A percentile compares a stretch with the other conserved stretches of the same genome.
phyloP scores from a whole-genome alignment of 2,888 invertebrate genomes.

The Balanococcus diminutus region DNA sequence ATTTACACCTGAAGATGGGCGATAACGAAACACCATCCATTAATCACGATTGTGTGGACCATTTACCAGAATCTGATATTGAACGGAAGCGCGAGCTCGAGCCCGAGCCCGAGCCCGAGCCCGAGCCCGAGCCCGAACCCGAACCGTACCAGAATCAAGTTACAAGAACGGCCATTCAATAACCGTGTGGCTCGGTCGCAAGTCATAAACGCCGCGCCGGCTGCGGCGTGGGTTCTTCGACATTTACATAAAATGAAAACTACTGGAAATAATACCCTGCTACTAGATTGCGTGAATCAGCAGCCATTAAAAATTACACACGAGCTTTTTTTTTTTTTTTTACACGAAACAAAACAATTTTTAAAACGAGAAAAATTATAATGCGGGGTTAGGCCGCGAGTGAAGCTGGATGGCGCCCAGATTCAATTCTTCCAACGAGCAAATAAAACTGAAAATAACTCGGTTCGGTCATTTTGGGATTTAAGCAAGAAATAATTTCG shows the following conservation, averaged over 20 bases:
- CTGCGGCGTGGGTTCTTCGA: constrained; percentile 43
- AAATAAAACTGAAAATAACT: too few relatives aligned
- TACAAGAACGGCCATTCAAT: constrained; percentile 44
- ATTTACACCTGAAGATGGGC: constrained; percentile 49
- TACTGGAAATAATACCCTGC: constrained; percentile 26
- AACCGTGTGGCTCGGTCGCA: constrained; percentile 43
- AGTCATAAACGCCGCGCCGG: constrained; percentile 45
- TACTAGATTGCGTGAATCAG: constrained; percentile 31
- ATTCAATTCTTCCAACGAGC: too few relatives aligned
- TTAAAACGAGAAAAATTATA: neutral
- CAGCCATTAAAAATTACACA: constrained; percentile 33
- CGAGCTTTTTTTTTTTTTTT: neutral
- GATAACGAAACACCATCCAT: constrained; percentile 47
- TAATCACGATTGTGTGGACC: constrained; percentile 47
- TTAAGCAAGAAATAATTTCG: too few relatives aligned
- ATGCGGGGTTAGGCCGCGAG: neutral
- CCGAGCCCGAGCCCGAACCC: too few relatives aligned
- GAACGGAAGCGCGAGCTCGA: constrained; percentile 50
- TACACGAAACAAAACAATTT: constrained; percentile 19
- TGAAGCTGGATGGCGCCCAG: neutral
- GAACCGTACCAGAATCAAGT: constrained; percentile 48
- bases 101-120: constrained; percentile 44
- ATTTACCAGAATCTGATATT: constrained; percentile 51
- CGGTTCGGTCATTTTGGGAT: too few relatives aligned
- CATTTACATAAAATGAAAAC: constrained; percentile 50